Evolutionary conservation across 2,888 invertebrate species (phyloP).

Genomic region (Tipula lateralis): DNA sequence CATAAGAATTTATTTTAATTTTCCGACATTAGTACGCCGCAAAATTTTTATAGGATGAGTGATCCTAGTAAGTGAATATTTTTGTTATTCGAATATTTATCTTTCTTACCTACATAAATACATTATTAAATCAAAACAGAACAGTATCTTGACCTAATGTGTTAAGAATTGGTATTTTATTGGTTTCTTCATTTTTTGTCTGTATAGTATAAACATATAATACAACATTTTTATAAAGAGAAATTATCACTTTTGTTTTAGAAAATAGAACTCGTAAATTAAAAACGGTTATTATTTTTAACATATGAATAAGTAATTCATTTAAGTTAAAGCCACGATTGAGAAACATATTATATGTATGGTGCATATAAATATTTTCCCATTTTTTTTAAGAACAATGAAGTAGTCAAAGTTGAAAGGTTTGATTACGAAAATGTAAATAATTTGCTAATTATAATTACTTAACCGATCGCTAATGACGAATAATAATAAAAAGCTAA

Average conservation of each 20-base stretch:
- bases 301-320: not conserved
- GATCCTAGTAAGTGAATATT: not conserved
- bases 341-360: not conserved
- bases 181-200: not conserved
- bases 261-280: slow-evolving; percentile 9
- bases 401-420: not conserved
- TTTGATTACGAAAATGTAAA: not conserved
- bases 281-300: not conserved
- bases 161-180: not conserved
- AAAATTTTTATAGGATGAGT: not conserved
- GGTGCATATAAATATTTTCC: not conserved
- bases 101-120: not conserved
- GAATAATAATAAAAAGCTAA: not conserved
- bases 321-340: not conserved
- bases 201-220: too few relatives aligned
- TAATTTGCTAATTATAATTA: not conserved
- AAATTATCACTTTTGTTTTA: not conserved
- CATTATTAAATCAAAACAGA: not conserved
- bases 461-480: not conserved
- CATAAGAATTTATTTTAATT: not conserved
- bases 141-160: not conserved
- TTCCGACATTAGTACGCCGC: not conserved
- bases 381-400: not conserved
- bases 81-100: too few relatives aligned
- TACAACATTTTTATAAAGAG: not conserved